Percentiles rank a stretch among this genome's conserved stretches.
These are phyloP conservation scores for Cabera pusaria DNA, from an alignment of 2,888 invertebrate genomes.

Conservation along the genomic window DNA sequence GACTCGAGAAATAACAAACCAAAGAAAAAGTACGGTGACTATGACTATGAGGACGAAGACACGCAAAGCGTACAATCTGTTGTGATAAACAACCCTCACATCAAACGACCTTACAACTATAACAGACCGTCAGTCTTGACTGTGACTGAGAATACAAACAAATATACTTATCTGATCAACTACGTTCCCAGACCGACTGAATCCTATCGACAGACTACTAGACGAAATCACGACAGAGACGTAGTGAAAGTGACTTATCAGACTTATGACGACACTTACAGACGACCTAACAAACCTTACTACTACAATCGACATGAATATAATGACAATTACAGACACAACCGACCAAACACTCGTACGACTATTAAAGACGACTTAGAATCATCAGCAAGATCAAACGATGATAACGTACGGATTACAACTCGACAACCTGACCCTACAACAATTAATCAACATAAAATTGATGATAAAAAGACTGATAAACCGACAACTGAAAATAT, in stretches of 20 bases:
- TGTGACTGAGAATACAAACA: slow-evolving; percentile 75
- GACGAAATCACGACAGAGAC: slow-evolving; percentile 61
- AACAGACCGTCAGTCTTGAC: slow-evolving; percentile 63
- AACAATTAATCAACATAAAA: slow-evolving; percentile 27
- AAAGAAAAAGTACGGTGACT: slow-evolving; percentile 52
- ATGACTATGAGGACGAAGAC: slow-evolving; percentile 58
- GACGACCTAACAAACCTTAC: slow-evolving; percentile 67
- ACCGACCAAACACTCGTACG: slow-evolving; percentile 50
- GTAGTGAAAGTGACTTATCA: slow-evolving; percentile 78
- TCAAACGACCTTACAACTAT: slow-evolving; percentile 63
- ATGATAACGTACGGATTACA: slow-evolving; percentile 42
- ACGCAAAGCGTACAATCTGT: slow-evolving; percentile 72
- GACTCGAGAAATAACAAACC: slow-evolving; percentile 50
- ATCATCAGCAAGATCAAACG: slow-evolving; percentile 71
- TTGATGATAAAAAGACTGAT: slow-evolving; percentile 33
- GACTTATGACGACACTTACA: slow-evolving; percentile 73
- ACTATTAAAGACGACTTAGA: slow-evolving; percentile 42
- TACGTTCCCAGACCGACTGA: slow-evolving; percentile 79
- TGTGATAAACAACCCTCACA: slow-evolving; percentile 62
- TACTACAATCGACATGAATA: slow-evolving; percentile 57
- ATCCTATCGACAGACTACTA: slow-evolving; percentile 70
- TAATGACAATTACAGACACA: slow-evolving; percentile 52
- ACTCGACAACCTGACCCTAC: slow-evolving; percentile 10
- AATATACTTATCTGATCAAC: slow-evolving; percentile 78
- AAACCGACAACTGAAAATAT: slow-evolving; percentile 61